Evolutionary conservation across 2,888 invertebrate species (phyloP).

Genomic region (Pachliopta kotzebuea): DNA sequence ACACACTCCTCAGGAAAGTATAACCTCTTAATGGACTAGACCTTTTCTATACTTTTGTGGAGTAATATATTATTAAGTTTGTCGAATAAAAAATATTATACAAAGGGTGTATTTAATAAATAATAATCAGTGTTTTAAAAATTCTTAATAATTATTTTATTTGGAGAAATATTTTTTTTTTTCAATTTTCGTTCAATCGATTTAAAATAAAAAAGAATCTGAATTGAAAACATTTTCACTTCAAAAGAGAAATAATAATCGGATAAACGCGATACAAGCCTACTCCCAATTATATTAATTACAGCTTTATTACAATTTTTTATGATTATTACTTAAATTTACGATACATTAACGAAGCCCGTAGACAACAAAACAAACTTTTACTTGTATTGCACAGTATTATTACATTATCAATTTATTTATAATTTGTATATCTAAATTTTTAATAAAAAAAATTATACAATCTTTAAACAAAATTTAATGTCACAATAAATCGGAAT

Average conservation of each 20-base stretch:
- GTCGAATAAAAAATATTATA: not conserved
- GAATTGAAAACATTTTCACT: constrained; percentile 47
- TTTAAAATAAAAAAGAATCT: constrained; percentile 57
- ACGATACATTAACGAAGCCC: constrained; percentile 61
- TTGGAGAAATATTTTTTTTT: constrained; percentile 70
- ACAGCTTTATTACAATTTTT: constrained; percentile 75
- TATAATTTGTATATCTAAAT: constrained; percentile 49
- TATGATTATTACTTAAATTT: constrained; percentile 58
- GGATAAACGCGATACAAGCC: constrained; percentile 68
- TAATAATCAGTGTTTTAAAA: constrained; percentile 43
- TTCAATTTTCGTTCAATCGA: constrained; percentile 52
- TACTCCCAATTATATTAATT: constrained; percentile 66
- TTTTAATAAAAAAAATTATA: constrained; percentile 51
- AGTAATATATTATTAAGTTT: too few relatives aligned
- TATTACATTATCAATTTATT: constrained; percentile 62
- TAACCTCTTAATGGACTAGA: too few relatives aligned
- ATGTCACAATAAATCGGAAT: constrained; percentile 35
- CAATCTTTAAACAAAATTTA: constrained; percentile 31
- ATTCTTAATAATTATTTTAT: constrained; percentile 72
- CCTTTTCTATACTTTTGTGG: not conserved
- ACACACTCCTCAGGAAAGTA: too few relatives aligned
- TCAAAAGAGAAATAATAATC: constrained; percentile 61
- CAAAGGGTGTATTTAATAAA: not conserved
- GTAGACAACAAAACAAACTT: constrained; percentile 58
- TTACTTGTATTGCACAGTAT: constrained; percentile 74